A percentile compares a stretch with the other conserved stretches of the same genome.
Evolutionary conservation across 2,113 vertebrate species (phyloP).

Genomic region (Lampris megalopsis): DNA sequence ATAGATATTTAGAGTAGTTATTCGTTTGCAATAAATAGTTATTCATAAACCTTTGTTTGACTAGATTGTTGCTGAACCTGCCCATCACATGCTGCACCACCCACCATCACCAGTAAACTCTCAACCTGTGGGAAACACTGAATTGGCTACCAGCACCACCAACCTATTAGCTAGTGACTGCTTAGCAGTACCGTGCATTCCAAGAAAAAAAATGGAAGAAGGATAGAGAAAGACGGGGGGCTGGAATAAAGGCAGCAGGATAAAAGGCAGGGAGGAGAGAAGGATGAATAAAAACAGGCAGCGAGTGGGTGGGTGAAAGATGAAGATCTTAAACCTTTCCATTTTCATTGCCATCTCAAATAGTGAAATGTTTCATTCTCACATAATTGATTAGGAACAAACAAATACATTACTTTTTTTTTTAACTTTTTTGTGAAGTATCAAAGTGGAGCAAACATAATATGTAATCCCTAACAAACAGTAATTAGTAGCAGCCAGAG

Average conservation of each 20-base stretch:
- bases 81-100: too few relatives aligned
- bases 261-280: background rate
- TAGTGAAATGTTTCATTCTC: background rate
- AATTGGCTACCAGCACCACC: slow-evolving; percentile 1
- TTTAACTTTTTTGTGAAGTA: slow-evolving; percentile 6
- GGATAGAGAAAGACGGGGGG: background rate
- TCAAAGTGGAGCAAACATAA: slow-evolving; percentile 37
- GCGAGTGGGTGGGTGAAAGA: background rate
- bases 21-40: too few relatives aligned
- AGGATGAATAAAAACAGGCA: background rate
- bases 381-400: background rate
- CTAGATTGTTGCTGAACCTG: too few relatives aligned
- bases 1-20: too few relatives aligned
- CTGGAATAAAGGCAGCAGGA: background rate
- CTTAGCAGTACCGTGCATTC: background rate
- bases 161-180: background rate
- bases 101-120: too few relatives aligned
- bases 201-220: background rate
- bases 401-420: slow-evolving; percentile 27
- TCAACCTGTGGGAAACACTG: too few relatives aligned
- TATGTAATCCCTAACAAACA: slow-evolving; percentile 51
- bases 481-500: slow-evolving; percentile 32
- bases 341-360: background rate
- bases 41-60: too few relatives aligned
- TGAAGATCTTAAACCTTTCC: background rate